Evolutionary conservation across 2,888 invertebrate species (phyloP).

Genomic region (Odiellus spinosus): DNA sequence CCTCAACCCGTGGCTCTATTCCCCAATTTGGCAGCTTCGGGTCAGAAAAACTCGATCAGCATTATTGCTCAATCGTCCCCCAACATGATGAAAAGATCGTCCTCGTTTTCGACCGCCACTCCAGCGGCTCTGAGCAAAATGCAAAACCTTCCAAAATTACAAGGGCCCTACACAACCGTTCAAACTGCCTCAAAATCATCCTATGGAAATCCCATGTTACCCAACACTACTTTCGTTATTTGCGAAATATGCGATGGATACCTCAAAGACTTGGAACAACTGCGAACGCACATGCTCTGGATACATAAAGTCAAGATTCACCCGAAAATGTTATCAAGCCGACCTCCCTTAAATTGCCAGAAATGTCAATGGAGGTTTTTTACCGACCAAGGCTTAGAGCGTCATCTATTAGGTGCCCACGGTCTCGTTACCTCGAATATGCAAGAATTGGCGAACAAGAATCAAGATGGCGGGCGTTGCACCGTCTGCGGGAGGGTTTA

Average conservation of each 20-base stretch:
- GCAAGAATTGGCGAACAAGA: slow-evolving; percentile 88
- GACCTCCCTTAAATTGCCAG: slow-evolving; percentile 86
- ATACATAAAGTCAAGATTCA: slow-evolving; percentile 94
- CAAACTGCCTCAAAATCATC: background rate
- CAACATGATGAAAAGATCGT: background rate
- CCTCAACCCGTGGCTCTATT: slow-evolving; percentile 36
- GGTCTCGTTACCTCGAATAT: slow-evolving; percentile 88
- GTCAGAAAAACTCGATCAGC: background rate
- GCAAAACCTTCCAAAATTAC: slow-evolving; percentile 7
- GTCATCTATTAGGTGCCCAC: slow-evolving; percentile 84
- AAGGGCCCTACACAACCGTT: slow-evolving; percentile 6
- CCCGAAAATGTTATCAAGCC: slow-evolving; percentile 87
- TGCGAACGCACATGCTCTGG: slow-evolving; percentile 93
- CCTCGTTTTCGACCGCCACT: slow-evolving; percentile 1
- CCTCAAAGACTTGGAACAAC: slow-evolving; percentile 82
- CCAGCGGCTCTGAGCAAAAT: background rate
- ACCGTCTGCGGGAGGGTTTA: slow-evolving; percentile 89
- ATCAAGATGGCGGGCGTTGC: slow-evolving; percentile 84
- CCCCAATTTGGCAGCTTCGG: slow-evolving; percentile 36
- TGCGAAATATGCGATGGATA: slow-evolving; percentile 96
- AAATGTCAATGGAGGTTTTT: slow-evolving; percentile 93
- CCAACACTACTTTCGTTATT: slow-evolving; percentile 64
- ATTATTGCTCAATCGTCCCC: too few relatives aligned
- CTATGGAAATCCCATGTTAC: background rate
- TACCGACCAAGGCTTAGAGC: slow-evolving; percentile 87